Evolutionary conservation across 2,113 vertebrate genomes (phyloP).

Genomic region (Oryzias curvinotus): DNA sequence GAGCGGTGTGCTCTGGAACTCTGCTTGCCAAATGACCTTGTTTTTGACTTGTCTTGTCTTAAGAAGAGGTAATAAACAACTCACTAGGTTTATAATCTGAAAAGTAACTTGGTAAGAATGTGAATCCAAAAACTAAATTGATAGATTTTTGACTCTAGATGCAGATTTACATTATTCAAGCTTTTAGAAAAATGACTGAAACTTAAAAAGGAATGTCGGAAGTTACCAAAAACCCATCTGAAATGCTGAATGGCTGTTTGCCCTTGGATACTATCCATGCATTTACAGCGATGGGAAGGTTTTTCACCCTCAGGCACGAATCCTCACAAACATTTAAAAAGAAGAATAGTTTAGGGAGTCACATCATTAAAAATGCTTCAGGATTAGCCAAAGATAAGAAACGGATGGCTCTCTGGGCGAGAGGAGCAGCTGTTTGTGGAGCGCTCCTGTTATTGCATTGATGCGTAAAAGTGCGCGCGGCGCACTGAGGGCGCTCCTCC

Average conservation of each 20-base stretch:
- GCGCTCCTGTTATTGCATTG: constrained; percentile 49
- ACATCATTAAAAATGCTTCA: constrained; percentile 25
- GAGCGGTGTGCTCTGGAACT: constrained; percentile 37
- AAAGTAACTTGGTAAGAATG: background rate
- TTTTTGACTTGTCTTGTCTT: constrained; percentile 33
- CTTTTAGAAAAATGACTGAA: no score
- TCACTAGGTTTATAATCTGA: background rate
- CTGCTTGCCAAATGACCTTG: constrained; percentile 50
- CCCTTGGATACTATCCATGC: background rate
- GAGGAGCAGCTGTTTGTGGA: constrained; percentile 63
- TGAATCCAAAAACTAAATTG: no score
- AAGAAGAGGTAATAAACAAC: background rate
- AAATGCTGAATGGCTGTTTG: constrained; percentile 4
- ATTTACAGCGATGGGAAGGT: background rate
- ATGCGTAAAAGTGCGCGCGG: constrained; percentile 63
- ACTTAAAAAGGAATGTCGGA: background rate
- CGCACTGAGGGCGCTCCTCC: constrained; percentile 31
- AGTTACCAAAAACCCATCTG: background rate
- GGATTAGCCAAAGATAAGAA: constrained; percentile 19
- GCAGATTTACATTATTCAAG: no score
- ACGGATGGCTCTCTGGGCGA: constrained; percentile 51
- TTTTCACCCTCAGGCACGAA: constrained; percentile 2
- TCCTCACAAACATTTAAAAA: constrained; percentile 28
- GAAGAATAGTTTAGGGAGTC: constrained; percentile 34
- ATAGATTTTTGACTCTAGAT: no score